A percentile compares a stretch with the other conserved stretches of the same genome.
These are phyloP conservation scores for Sanderia malayensis DNA, from an alignment of 30 jellyfish, hydroid and myxozoan species.

Conservation along the genomic window DNA sequence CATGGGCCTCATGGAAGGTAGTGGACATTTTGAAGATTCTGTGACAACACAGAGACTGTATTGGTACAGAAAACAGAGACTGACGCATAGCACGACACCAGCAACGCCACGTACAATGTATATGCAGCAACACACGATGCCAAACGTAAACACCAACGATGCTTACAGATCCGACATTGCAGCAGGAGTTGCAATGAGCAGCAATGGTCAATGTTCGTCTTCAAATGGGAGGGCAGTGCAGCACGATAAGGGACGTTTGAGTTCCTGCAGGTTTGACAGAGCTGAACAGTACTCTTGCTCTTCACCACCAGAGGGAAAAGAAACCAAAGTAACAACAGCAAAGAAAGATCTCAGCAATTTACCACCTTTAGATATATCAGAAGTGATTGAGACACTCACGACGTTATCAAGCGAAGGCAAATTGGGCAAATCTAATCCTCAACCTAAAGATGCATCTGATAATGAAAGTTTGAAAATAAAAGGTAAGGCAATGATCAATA, in stretches of 20 bases:
- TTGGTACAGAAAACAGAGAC: slow-evolving; percentile 78
- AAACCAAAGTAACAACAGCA: slow-evolving; percentile 11
- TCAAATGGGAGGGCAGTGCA: background rate
- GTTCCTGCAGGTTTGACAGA: slow-evolving; percentile 64
- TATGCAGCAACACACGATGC: slow-evolving; percentile 57
- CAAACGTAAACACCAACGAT: slow-evolving; percentile 19
- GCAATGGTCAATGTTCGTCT: background rate
- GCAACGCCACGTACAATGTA: slow-evolving; percentile 38
- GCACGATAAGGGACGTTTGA: slow-evolving; percentile 30
- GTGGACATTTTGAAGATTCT: slow-evolving; percentile 54
- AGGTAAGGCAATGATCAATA: slow-evolving; percentile 19
- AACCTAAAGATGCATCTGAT: slow-evolving; percentile 44
- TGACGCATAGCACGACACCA: slow-evolving; percentile 50
- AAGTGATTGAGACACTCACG: slow-evolving; percentile 79
- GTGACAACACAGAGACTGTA: slow-evolving; percentile 71
- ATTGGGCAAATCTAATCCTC: slow-evolving; percentile 46
- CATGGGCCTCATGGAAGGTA: slow-evolving; percentile 46
- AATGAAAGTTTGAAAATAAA: slow-evolving; percentile 42
- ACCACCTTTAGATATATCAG: slow-evolving; percentile 84
- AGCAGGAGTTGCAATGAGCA: background rate
- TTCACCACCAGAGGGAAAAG: slow-evolving; percentile 2
- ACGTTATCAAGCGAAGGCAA: slow-evolving; percentile 72
- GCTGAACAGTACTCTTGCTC: background rate
- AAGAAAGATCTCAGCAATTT: slow-evolving; percentile 53
- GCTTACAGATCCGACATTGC: slow-evolving; percentile 12